phyloP scores from a whole-genome alignment of 64 coral and sea anemone genomes.

The Montipora efflorescens region DNA sequence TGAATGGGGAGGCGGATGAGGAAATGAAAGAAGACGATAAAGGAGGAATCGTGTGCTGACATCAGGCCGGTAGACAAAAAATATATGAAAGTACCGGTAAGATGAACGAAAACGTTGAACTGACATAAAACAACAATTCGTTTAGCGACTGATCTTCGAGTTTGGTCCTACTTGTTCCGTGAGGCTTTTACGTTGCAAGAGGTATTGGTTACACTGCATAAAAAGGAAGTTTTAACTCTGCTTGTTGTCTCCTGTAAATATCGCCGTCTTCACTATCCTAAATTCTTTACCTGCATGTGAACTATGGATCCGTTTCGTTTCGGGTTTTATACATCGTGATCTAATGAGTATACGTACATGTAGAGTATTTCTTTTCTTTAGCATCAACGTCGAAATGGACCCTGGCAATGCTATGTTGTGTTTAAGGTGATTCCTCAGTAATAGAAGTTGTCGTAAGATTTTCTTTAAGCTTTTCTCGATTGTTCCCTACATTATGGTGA shows the following conservation, averaged over 20 bases:
- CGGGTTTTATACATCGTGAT: too few species aligned
- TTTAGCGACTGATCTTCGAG: background rate
- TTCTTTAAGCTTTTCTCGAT: too few species aligned
- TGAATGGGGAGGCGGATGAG: slow-evolving; percentile 5
- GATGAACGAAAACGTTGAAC: background rate
- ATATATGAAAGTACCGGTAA: background rate
- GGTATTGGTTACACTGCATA: background rate
- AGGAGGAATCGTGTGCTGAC: slow-evolving; percentile 28
- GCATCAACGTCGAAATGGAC: too few species aligned
- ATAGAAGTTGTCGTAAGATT: too few species aligned
- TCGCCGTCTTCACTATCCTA: too few species aligned
- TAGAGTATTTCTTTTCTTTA: too few species aligned
- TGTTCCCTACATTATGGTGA: too few species aligned
- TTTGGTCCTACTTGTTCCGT: background rate
- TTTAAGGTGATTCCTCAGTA: too few species aligned
- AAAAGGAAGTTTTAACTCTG: background rate
- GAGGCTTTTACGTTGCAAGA: background rate
- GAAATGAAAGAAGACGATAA: slow-evolving; percentile 45
- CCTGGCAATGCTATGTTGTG: too few species aligned
- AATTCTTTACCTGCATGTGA: too few species aligned
- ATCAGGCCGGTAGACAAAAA: background rate
- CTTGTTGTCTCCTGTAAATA: background rate
- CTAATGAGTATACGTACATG: too few species aligned
- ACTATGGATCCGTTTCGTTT: too few species aligned
- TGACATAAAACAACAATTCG: background rate